Evolutionary conservation across 2,888 invertebrate species (phyloP), one percentile per base, ranked within the genome.

Genomic region (Cheilosia pagana): DNA sequence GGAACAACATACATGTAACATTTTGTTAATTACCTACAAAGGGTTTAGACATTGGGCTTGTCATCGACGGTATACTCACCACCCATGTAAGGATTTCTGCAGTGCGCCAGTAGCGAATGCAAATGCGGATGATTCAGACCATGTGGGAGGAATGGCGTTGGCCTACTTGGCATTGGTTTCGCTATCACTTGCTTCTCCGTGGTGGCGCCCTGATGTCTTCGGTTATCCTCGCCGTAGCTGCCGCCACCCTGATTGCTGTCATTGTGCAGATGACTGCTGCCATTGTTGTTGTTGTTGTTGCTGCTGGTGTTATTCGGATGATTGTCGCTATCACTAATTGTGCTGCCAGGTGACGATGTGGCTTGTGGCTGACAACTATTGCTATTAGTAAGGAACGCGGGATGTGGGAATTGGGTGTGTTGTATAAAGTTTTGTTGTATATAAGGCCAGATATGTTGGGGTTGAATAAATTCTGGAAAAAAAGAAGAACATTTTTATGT

Each of bases 51-150:
- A 1, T 23, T 35, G 3, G 3, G 16, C 23, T 45, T 21, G 41
- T 16, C 19, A 31, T 28, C 48, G 16, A 52, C 14, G 31, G 53
- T 31, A 31, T 65, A 89, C 90, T 91, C 88, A 92, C 92, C 92
- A 88, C 96, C 96, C 92, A 97, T 94, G 90, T 97, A 98, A 48
- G 97, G 97, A 91, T 96, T 96, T 88, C 95, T 93, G 90, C 97
- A 95, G 91, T 97, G 97, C 45, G 96, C 95, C 89, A 97, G 93
- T 85, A 96, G 92, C 12, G 96, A 94, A 91, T 96, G 96, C 89
- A 98, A 95, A 92, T 96, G 97, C 89, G 96, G 95, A 88, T 96
- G 95, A 89, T 95, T 96, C 65, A 95, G 95, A 14, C 96, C 95
- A 90, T 94, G 94, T 92, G 94, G 92, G 90, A 93, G 90, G 93